Evolutionary conservation across 1,140 invertebrate species (phyloP).

Genomic region (Harpegnathos saltator): DNA sequence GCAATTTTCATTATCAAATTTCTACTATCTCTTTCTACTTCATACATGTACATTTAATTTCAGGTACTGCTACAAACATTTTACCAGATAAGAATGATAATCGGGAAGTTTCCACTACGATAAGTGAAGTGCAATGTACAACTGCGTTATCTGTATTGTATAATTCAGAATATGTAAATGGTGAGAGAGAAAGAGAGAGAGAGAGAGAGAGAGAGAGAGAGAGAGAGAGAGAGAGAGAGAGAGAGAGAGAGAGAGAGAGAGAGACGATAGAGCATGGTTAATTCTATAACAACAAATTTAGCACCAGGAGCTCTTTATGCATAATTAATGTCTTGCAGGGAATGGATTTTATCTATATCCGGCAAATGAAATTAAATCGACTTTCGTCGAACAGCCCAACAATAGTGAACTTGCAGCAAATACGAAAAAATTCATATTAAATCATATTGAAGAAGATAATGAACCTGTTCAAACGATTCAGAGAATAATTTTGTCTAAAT

Average conservation of each 20-base stretch:
- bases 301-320: no score
- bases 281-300: no score
- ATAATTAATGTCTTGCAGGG: constrained; percentile 79
- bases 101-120: constrained; percentile 67
- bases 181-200: constrained; percentile 83
- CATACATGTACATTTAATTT: constrained; percentile 5
- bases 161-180: constrained; percentile 90
- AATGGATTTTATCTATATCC: constrained; percentile 90
- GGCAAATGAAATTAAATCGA: constrained; percentile 79
- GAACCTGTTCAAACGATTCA: constrained; percentile 87
- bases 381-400: constrained; percentile 78
- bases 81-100: constrained; percentile 49
- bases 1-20: no score
- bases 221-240: no score
- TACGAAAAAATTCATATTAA: neutral
- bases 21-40: no score
- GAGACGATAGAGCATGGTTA: no score
- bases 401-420: constrained; percentile 12
- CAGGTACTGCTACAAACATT: constrained; percentile 45
- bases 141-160: constrained; percentile 90
- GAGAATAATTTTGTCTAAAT: constrained; percentile 93
- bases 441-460: constrained; percentile 75
- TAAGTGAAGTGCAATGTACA: constrained; percentile 76
- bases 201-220: no score
- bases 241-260: no score